Conservation (phyloP, 2,888 invertebrate genomes). For the Rhagonycha fulva region DNA sequence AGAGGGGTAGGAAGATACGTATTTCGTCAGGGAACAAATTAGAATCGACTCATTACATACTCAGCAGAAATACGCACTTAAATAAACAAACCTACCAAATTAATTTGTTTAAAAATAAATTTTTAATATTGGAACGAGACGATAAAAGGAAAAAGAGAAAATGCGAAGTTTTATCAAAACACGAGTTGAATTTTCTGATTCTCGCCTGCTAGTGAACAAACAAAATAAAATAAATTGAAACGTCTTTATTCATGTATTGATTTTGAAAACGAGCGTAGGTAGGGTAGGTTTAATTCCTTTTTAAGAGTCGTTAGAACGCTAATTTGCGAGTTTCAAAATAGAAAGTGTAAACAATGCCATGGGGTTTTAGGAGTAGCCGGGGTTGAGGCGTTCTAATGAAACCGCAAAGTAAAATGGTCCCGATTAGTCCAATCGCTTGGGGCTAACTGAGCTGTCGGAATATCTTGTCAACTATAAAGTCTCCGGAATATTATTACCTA, state of each 20-base stretch:
- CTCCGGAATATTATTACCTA: background rate
- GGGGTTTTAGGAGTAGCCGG: conserved; percentile 19
- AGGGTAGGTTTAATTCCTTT: background rate
- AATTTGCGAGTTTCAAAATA: conserved; percentile 28
- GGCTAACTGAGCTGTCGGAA: conserved; percentile 23
- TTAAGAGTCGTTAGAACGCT: background rate
- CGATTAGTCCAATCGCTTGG: conserved; percentile 41
- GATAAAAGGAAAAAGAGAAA: background rate
- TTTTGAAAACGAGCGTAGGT: background rate
- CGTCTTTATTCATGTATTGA: background rate
- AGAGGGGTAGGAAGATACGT: conserved; percentile 10
- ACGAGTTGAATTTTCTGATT: conserved; percentile 3
- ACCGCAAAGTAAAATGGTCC: conserved; percentile 40
- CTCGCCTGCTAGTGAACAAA: conserved; percentile 5
- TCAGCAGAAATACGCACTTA: conserved; percentile 11
- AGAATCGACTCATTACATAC: conserved; percentile 7
- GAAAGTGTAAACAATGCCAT: conserved; percentile 35
- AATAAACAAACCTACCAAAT: conserved; percentile 1
- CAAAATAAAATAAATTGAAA: conserved; percentile 17
- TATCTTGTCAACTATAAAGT: conserved; percentile 16
- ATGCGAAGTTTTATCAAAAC: conserved; percentile 19
- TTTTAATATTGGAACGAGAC: background rate
- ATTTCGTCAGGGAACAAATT: conserved; percentile 10
- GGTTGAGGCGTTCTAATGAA: conserved; percentile 35
- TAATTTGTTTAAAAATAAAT: background rate